These are phyloP conservation scores for Dryomyza anilis DNA, from an alignment of 2,888 invertebrate genomes.

Conservation along the genomic window DNA sequence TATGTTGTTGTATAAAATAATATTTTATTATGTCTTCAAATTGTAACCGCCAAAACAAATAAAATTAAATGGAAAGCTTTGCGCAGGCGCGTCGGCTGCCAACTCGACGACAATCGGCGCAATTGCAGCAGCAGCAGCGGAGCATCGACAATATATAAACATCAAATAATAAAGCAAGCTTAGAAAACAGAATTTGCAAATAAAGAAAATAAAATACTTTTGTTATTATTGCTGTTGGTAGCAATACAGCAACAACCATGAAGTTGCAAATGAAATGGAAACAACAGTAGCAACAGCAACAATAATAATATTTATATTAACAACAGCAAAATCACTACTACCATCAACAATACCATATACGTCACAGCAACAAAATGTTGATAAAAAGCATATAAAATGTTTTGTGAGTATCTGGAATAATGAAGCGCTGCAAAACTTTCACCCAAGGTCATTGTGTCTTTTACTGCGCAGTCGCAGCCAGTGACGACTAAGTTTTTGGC, in stretches of 20 bases:
- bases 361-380: slow-evolving; percentile 27
- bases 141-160: background rate
- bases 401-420: slow-evolving; percentile 36
- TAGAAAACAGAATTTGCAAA: background rate
- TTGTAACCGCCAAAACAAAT: no score
- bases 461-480: slow-evolving; percentile 34
- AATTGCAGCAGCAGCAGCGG: background rate
- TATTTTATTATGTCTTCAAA: no score
- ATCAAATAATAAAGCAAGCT: background rate
- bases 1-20: no score
- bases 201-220: background rate
- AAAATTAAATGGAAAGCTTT: background rate
- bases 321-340: slow-evolving; percentile 26
- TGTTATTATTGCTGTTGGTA: background rate
- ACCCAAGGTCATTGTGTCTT: slow-evolving; percentile 49
- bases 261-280: slow-evolving; percentile 36
- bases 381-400: slow-evolving; percentile 7
- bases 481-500: background rate
- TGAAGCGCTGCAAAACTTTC: slow-evolving; percentile 44
- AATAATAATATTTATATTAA: slow-evolving; percentile 32
- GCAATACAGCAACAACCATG: slow-evolving; percentile 3
- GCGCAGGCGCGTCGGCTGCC: background rate
- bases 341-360: slow-evolving; percentile 30
- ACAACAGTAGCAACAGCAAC: slow-evolving; percentile 25
- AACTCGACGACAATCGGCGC: background rate